A percentile compares a stretch with the other conserved stretches of the same genome.
Evolutionary conservation across 1,140 invertebrate genomes (phyloP).

Genomic region (Sitobion miscanthi): DNA sequence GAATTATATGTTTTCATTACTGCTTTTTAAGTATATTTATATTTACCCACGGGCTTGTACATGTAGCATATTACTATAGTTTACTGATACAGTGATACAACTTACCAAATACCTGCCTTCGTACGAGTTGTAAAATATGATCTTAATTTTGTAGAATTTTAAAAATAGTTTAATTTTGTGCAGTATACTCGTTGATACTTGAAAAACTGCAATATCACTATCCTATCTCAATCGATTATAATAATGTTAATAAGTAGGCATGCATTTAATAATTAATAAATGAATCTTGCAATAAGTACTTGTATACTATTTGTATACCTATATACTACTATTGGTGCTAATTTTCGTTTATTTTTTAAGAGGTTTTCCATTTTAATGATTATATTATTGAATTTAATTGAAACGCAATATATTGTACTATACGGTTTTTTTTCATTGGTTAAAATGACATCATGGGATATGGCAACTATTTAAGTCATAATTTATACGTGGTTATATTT

Average conservation of each 20-base stretch:
- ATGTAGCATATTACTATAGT: not conserved
- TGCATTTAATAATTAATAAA: not conserved
- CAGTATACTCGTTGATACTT: too few relatives aligned
- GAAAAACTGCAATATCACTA: too few relatives aligned
- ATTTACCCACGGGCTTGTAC: not conserved
- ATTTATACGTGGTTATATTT: too few relatives aligned
- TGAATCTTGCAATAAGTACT: not conserved
- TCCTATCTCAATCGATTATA: not conserved
- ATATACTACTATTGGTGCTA: not conserved
- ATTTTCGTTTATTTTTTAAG: not conserved
- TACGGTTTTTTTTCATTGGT: too few relatives aligned
- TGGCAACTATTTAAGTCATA: too few relatives aligned
- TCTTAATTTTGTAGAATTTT: not conserved
- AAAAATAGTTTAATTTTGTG: not conserved
- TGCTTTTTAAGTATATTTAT: not conserved
- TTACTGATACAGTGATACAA: not conserved
- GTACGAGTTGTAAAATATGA: not conserved
- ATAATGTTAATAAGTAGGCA: not conserved
- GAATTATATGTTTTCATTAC: not conserved
- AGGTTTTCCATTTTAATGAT: not conserved
- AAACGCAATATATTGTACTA: not conserved
- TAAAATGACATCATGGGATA: too few relatives aligned
- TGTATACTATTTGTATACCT: not conserved
- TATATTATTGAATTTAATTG: not conserved
- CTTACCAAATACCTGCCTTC: not conserved